Evolutionary conservation across 2,113 vertebrate genomes (phyloP), one percentile per base, ranked within the genome.

Genomic region (Stictonetta naevosa): DNA sequence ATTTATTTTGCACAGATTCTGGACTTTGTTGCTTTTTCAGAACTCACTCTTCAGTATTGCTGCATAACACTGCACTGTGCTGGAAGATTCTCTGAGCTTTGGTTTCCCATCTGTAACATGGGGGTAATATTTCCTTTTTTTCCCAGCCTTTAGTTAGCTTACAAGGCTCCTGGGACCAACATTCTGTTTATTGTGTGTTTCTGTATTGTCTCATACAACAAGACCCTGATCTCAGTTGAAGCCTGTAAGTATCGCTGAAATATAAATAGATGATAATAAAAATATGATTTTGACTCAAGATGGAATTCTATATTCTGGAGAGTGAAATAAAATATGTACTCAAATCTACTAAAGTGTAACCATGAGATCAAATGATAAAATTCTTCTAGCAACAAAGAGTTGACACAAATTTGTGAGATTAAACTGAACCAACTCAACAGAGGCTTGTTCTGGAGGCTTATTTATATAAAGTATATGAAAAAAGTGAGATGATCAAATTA

Each of bases 251-350:
- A 92, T 72, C 83, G 29, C 71, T 91, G 86, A 96, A 96, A 94
- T 92, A 93, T 83, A 93, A 76, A 88, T 66, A 89, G 81, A 95
- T 93, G 89, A 90, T 64, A 96, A 92, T 94, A 95, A 93, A 93
- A 92, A 95, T 21, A 92, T 42, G n/a, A 62, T 93, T 93, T 93
- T 94, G 96, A 94, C 93, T 93, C 59, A 88, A 93, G 94, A 95
- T 73, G 62, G 79, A 93, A 92, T 96, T 91, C 90, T 63, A 16
- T 93, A 88, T 92, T 93, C 67, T 89, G 67, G 34, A 83, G 81
- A 94, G 83, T 81, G 81, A 95, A 93, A 93, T 88, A 90, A 86
- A 95, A 64, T 31, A 77, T 50, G 59, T 82, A 63, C 76, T 85
- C 59, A 95, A 69, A 42, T 62, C 84, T 92, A 19, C 84, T 93